phyloP scores from a whole-genome alignment of 2,113 vertebrate species.

The Solenodon paradoxus region DNA sequence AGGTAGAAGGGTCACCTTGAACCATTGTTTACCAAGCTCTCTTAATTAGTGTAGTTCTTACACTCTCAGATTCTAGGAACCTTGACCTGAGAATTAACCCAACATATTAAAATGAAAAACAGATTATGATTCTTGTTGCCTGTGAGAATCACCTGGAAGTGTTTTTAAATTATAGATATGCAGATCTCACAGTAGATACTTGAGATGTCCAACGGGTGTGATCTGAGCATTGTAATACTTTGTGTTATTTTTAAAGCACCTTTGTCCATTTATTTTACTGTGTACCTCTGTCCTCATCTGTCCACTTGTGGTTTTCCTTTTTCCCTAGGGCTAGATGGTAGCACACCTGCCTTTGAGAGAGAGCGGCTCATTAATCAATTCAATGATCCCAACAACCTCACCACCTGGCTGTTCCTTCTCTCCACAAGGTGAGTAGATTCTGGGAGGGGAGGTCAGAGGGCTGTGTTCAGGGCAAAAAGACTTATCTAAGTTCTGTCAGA shows the following conservation, averaged over 20 bases:
- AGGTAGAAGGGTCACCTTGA: neutral
- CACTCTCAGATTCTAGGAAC: neutral
- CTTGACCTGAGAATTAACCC: neutral
- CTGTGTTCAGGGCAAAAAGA: neutral
- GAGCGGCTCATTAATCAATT: conserved; percentile 98
- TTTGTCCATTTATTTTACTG: neutral
- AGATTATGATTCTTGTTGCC: neutral
- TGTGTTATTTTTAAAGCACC: conserved; percentile 23
- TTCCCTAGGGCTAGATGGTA: conserved; percentile 93
- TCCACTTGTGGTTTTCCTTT: neutral
- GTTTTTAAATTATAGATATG: neutral
- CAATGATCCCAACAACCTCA: conserved; percentile 92
- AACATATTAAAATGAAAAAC: neutral
- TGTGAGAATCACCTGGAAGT: neutral
- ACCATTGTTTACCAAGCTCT: neutral
- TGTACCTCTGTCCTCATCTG: neutral
- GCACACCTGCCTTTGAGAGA: conserved; percentile 95
- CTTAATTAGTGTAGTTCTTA: neutral
- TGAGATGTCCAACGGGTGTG: neutral
- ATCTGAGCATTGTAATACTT: neutral
- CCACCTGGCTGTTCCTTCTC: conserved; percentile 94
- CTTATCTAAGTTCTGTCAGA: neutral
- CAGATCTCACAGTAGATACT: neutral
- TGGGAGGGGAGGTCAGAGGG: neutral
- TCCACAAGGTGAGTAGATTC: conserved; percentile 92